phyloP scores from a whole-genome alignment of 2,888 invertebrate genomes.

The Athripsodes cinereus region DNA sequence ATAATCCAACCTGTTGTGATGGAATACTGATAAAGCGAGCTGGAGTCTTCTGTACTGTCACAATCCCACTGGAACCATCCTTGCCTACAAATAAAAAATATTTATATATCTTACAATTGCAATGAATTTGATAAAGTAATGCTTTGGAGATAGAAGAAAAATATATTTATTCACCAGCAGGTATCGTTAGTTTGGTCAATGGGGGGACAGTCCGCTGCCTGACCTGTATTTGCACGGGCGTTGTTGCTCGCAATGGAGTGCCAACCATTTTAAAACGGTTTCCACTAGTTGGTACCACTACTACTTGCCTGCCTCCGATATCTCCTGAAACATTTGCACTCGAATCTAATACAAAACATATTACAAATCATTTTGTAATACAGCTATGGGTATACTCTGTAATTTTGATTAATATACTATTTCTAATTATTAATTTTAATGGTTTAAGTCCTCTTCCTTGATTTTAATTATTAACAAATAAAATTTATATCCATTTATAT shows the following conservation, averaged over 20 bases:
- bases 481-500: too few species aligned
- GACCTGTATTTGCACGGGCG: conserved; percentile 18
- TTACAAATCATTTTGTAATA: not conserved
- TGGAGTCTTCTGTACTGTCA: conserved; percentile 18
- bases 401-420: too few species aligned
- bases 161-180: conserved; percentile 27
- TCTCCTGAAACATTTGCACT: conserved; percentile 33
- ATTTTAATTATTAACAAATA: too few species aligned
- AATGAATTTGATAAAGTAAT: not conserved
- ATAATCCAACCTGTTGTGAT: conserved; percentile 56
- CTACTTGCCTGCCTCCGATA: conserved; percentile 40
- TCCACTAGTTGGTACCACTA: conserved; percentile 31
- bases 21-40: conserved; percentile 24
- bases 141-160: not conserved
- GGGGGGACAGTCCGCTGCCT: conserved; percentile 20
- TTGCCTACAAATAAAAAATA: not conserved
- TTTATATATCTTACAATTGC: too few species aligned
- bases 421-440: too few species aligned
- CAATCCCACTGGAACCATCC: conserved; percentile 6
- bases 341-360: not conserved
- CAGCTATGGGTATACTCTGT: too few species aligned
- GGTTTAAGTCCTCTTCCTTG: too few species aligned
- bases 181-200: conserved; percentile 26
- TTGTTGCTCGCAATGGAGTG: conserved; percentile 28
- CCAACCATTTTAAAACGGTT: conserved; percentile 41